Conservation (phyloP, 2,113 vertebrate species). For the Bolborhynchus lineola region DNA sequence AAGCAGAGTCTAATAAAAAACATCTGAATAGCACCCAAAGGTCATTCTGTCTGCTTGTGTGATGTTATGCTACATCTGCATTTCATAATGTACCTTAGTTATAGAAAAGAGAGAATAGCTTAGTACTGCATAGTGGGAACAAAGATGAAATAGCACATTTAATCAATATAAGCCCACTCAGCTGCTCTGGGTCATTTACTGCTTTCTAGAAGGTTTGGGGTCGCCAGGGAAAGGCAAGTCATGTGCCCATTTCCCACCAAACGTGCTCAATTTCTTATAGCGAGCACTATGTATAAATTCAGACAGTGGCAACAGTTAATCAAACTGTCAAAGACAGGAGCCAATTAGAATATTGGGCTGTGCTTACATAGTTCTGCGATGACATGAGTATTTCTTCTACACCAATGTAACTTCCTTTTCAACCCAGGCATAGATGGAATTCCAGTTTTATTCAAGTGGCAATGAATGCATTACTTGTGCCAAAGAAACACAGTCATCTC, state of each 20-base stretch:
- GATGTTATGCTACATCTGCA: slow-evolving; percentile 41
- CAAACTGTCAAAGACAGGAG: neutral
- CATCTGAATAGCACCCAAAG: slow-evolving; percentile 31
- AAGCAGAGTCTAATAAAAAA: slow-evolving; percentile 9
- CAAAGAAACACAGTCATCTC: neutral
- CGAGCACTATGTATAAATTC: neutral
- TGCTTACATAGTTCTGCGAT: slow-evolving; percentile 9
- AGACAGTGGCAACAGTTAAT: slow-evolving; percentile 7
- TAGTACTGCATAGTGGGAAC: neutral
- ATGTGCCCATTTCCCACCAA: neutral
- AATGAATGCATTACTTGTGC: neutral
- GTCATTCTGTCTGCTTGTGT: neutral
- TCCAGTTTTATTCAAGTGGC: neutral
- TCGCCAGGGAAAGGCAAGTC: neutral
- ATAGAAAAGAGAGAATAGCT: neutral
- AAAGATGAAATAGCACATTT: slow-evolving; percentile 7
- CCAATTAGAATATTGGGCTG: neutral
- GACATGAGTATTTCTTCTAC: neutral
- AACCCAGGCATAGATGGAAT: neutral
- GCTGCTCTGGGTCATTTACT: neutral
- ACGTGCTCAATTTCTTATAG: neutral
- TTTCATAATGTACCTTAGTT: slow-evolving; percentile 10
- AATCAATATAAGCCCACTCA: neutral
- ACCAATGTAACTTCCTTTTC: slow-evolving; percentile 4
- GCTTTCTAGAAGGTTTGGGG: neutral